Evolutionary conservation across 2,113 vertebrate species (phyloP).

Genomic region (Microcebus tavaratra): DNA sequence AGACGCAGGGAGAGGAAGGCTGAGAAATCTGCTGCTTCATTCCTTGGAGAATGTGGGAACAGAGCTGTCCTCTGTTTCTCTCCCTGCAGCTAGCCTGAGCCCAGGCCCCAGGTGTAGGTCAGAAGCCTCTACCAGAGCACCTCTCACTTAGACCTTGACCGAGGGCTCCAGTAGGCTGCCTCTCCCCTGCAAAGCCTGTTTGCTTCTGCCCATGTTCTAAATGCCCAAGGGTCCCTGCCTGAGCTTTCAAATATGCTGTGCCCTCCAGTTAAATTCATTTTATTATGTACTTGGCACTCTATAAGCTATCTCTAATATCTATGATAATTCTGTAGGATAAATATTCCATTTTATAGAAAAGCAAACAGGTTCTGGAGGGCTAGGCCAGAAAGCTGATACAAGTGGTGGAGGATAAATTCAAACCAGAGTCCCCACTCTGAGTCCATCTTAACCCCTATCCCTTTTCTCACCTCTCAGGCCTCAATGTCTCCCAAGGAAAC

Average conservation of each 20-base stretch:
- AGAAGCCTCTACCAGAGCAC: background rate
- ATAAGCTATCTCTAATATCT: background rate
- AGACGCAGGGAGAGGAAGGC: accelerated
- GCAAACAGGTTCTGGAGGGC: background rate
- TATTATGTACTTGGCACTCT: background rate
- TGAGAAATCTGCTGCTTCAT: background rate
- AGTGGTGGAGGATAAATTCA: background rate
- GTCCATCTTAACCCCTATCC: background rate
- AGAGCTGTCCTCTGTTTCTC: background rate
- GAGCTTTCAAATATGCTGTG: background rate
- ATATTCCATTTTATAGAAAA: background rate
- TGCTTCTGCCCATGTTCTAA: slow-evolving; percentile 7
- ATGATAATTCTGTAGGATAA: background rate
- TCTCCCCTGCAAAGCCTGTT: background rate
- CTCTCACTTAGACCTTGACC: background rate
- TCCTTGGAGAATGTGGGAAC: background rate
- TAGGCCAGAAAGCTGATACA: background rate
- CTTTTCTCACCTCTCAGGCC: background rate
- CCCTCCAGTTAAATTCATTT: background rate
- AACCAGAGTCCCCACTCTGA: background rate
- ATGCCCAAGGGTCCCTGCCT: background rate
- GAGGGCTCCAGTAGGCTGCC: background rate
- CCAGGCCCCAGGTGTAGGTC: background rate
- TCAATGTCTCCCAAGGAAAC: background rate
- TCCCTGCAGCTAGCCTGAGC: background rate